Percentiles rank a stretch among this genome's conserved stretches.
Conservation (phyloP, 1,140 invertebrate genomes). For the Papilio helenus region DNA sequence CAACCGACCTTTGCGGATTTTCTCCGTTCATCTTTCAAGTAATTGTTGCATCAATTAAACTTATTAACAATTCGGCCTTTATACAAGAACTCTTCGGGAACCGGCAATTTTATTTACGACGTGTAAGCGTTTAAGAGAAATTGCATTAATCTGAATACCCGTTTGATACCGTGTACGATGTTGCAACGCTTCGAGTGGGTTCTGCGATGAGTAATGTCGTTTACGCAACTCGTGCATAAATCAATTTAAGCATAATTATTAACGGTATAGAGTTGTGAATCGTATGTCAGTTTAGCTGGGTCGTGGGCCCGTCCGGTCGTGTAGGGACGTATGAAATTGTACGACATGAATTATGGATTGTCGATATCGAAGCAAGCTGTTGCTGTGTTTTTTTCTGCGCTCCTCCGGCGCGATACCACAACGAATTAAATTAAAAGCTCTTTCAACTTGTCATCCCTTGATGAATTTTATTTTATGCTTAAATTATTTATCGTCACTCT, state of each 20-base stretch:
- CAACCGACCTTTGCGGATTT: conserved; percentile 46
- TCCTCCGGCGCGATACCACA: conserved; percentile 76
- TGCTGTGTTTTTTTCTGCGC: conserved; percentile 79
- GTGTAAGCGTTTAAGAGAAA: conserved; percentile 83
- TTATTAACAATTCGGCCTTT: conserved; percentile 66
- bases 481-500: conserved; percentile 47
- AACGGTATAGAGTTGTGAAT: conserved; percentile 60
- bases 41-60: conserved; percentile 68
- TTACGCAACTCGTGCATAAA: conserved; percentile 48
- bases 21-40: conserved; percentile 54
- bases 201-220: conserved; percentile 45
- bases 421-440: conserved; percentile 83
- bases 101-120: conserved; percentile 82
- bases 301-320: conserved; percentile 54
- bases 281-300: conserved; percentile 45
- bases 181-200: conserved; percentile 75
- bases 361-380: conserved; percentile 83
- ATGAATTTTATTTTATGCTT: conserved; percentile 76
- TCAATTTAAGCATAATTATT: conserved; percentile 51
- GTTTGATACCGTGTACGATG: conserved; percentile 80
- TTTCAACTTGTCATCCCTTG: conserved; percentile 81
- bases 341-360: conserved; percentile 83
- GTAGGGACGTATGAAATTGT: conserved; percentile 79
- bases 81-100: conserved; percentile 61
- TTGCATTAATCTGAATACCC: conserved; percentile 82